Percentiles rank a stretch among this genome's conserved stretches.
Evolutionary conservation across 2,888 invertebrate genomes (phyloP).

Genomic region (Andrena bucephala): DNA sequence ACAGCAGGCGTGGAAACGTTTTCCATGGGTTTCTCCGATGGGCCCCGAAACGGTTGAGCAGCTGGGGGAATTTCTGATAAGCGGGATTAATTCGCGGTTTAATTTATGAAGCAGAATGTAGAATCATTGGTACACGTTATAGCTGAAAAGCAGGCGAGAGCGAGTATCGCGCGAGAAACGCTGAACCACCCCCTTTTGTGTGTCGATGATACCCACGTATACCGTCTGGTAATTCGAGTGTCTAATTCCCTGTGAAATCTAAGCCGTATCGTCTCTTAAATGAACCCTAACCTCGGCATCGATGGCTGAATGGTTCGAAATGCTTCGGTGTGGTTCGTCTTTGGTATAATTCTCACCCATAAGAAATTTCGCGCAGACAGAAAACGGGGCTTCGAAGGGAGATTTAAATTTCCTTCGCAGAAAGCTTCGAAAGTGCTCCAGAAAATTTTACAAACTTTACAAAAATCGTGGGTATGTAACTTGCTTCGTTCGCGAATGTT

Average conservation of each 20-base stretch:
- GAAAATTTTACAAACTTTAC: not conserved
- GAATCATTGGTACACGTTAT: slow-evolving; percentile 34
- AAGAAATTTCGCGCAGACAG: too few species aligned
- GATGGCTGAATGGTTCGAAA: not conserved
- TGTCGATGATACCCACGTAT: not conserved
- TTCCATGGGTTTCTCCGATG: not conserved
- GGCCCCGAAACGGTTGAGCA: not conserved
- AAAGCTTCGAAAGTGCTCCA: not conserved
- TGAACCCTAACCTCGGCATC: not conserved
- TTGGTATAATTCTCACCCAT: too few species aligned
- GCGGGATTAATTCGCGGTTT: slow-evolving; percentile 29
- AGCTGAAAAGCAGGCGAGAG: slow-evolving; percentile 16
- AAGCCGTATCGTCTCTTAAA: slow-evolving; percentile 15
- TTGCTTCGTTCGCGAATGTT: not conserved
- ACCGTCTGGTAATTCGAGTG: slow-evolving; percentile 37
- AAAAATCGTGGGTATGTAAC: not conserved
- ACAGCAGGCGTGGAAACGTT: too few species aligned
- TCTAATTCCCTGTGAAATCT: slow-evolving; percentile 35
- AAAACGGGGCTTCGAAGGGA: not conserved
- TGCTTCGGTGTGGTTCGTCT: too few species aligned
- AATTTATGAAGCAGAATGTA: slow-evolving; percentile 13
- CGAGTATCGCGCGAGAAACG: slow-evolving; percentile 37
- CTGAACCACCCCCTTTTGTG: slow-evolving; percentile 9
- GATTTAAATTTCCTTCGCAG: not conserved
- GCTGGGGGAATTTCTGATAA: slow-evolving; percentile 2